Percentiles rank a stretch among this genome's conserved stretches.
phyloP scores from a whole-genome alignment of 2,888 invertebrate species.

The Volucella bombylans region DNA sequence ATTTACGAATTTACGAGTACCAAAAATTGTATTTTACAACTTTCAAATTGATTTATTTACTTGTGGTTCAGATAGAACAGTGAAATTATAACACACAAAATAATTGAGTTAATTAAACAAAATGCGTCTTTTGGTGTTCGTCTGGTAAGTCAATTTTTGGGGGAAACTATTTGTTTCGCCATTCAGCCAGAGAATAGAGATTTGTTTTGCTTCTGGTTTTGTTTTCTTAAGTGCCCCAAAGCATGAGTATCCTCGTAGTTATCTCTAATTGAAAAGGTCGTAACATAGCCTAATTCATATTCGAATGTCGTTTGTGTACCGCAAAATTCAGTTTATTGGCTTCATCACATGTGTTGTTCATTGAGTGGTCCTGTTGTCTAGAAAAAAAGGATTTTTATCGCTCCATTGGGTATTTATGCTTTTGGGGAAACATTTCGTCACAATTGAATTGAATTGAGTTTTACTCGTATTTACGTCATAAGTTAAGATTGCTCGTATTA shows the following conservation, averaged over 20 bases:
- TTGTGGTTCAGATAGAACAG: not conserved
- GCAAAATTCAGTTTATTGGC: conserved; percentile 47
- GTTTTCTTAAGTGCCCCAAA: not conserved
- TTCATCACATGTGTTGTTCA: conserved; percentile 31
- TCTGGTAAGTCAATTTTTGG: not conserved
- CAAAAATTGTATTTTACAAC: not conserved
- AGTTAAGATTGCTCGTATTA: too few relatives aligned
- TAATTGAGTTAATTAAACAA: conserved; percentile 9
- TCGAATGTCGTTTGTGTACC: conserved; percentile 29
- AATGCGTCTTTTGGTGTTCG: not conserved
- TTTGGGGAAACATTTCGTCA: conserved; percentile 12
- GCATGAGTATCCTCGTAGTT: not conserved
- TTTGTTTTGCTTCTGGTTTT: conserved; percentile 3
- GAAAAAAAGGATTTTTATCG: not conserved
- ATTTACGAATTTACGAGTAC: not conserved
- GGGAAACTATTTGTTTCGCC: not conserved
- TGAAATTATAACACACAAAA: not conserved
- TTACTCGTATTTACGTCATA: conserved; percentile 1
- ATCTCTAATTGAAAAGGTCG: not conserved
- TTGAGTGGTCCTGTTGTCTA: not conserved
- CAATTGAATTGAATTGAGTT: not conserved
- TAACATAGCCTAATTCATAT: conserved; percentile 39
- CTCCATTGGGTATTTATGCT: conserved; percentile 4
- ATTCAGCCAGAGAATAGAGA: not conserved
- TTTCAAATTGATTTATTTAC: conserved; percentile 9